Evolutionary conservation across 2,888 invertebrate species (phyloP), one percentile per base, ranked within the genome.

Genomic region (Amblyjoppa fuscipennis): DNA sequence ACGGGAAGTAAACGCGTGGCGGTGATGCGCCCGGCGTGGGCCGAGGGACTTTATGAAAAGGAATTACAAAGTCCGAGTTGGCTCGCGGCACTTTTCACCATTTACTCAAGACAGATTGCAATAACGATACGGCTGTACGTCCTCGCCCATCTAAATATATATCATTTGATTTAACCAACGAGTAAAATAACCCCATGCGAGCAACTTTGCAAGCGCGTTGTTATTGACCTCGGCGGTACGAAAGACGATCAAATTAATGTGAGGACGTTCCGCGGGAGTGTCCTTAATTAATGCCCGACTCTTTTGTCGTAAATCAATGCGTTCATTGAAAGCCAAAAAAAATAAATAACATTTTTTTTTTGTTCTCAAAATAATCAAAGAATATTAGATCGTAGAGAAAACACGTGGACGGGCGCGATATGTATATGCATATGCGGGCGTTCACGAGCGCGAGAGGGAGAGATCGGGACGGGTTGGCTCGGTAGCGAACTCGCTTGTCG

Each of bases 401-500:
- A 41, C 25, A 41, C 16, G 53, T 28, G 16, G 51, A 75, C 59
- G 41, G 9, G 41, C 16, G 0, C 73, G 16, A 6, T 16, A 6
- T 16, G 64, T 64, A 64, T 64, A 7, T 49, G 20, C 53, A 51
- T 68, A 68, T 38, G 66, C 38, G 25, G 34, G 53, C 45, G 45
- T 49, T 49, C 45, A 16, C 45, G 49, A 11, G 5, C 45, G 68
- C 25, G 45, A 38, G 20, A 9, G n/a, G 16, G 6, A 34, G 34
- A 28, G 38, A 80, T 69, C 59, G 68, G 74, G 75, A 69, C 34
- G 25, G 25, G 73, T 79, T 75, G 88, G 85, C 86, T 87, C 84
- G 83, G 89, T 87, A 88, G 87, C 86, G 38, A 28, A 64, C 83
- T 87, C 80, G 86, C 87, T 88, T 88, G 89, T 88, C 88, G 87